Conservation (phyloP, 2,888 invertebrate species). For the Cheilosia variabilis region DNA sequence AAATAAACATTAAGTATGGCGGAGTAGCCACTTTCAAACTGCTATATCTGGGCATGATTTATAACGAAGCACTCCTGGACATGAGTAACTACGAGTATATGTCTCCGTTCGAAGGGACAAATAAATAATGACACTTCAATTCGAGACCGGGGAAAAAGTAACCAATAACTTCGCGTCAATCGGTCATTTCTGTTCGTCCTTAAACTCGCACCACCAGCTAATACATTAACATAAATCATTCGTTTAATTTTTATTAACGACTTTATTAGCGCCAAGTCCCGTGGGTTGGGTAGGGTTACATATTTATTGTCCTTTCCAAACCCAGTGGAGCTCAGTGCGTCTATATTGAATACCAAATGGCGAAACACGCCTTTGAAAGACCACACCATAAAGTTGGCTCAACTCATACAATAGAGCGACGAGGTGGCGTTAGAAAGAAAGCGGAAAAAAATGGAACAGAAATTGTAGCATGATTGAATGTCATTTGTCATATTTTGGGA, state of each 20-base stretch:
- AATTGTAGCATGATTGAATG: slow-evolving; percentile 82
- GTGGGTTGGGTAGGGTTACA: slow-evolving; percentile 6
- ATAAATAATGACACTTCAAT: slow-evolving; percentile 43
- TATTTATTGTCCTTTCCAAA: neutral
- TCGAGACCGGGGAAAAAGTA: slow-evolving; percentile 27
- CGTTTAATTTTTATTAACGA: slow-evolving; percentile 72
- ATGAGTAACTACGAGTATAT: slow-evolving; percentile 21
- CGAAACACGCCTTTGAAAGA: slow-evolving; percentile 43
- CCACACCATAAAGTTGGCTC: slow-evolving; percentile 49
- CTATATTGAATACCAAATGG: slow-evolving; percentile 32
- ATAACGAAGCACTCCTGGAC: slow-evolving; percentile 24
- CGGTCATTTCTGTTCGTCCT: slow-evolving; percentile 54
- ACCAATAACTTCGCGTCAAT: slow-evolving; percentile 61
- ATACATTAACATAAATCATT: slow-evolving; percentile 71
- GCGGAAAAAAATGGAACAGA: slow-evolving; percentile 25
- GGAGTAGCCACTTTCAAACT: slow-evolving; percentile 26
- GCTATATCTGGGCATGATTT: slow-evolving; percentile 34
- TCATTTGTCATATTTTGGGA: slow-evolving; percentile 81
- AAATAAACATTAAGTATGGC: neutral
- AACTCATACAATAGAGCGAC: slow-evolving; percentile 20
- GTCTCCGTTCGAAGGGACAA: slow-evolving; percentile 21
- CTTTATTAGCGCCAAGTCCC: slow-evolving; percentile 52
- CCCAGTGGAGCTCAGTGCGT: neutral
- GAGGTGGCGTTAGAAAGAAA: slow-evolving; percentile 7
- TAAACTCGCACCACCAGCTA: slow-evolving; percentile 24